Evolutionary conservation across 2,888 invertebrate species (phyloP).

Genomic region (Drosophila ochracea): DNA sequence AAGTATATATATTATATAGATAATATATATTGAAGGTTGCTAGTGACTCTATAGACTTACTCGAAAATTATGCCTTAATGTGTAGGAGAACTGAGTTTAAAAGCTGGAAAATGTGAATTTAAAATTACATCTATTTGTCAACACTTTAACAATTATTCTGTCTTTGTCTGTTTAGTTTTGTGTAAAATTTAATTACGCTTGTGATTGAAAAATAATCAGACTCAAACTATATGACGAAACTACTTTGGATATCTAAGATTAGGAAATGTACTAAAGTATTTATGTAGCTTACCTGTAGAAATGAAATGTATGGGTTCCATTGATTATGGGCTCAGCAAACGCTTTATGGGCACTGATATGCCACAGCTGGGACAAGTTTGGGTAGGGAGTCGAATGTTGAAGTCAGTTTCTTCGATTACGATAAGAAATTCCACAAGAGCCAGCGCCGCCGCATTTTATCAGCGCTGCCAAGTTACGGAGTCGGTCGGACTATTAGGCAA

Average conservation of each 20-base stretch:
- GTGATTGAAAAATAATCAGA: not conserved
- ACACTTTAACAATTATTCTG: not conserved
- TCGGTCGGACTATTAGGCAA: constrained; percentile 27
- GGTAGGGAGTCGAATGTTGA: constrained; percentile 28
- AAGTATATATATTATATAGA: not conserved
- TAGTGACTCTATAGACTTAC: not conserved
- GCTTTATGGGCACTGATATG: constrained; percentile 32
- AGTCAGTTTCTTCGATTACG: constrained; percentile 66
- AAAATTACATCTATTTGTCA: not conserved
- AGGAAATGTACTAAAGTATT: not conserved
- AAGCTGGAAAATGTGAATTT: not conserved
- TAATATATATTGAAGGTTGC: not conserved
- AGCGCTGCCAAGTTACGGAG: constrained; percentile 29
- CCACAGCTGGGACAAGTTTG: constrained; percentile 23
- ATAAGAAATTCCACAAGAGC: constrained; percentile 71
- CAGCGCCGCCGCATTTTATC: constrained; percentile 41
- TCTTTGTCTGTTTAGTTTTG: not conserved
- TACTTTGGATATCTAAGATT: not conserved
- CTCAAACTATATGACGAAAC: not conserved
- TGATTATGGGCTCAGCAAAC: not conserved
- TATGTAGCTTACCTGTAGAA: not conserved
- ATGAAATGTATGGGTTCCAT: not conserved
- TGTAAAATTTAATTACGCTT: not conserved
- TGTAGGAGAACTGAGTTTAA: not conserved
- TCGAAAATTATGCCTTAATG: not conserved